Conservation (phyloP, 2,797 vertebrate species). For the Morelia viridis region DNA sequence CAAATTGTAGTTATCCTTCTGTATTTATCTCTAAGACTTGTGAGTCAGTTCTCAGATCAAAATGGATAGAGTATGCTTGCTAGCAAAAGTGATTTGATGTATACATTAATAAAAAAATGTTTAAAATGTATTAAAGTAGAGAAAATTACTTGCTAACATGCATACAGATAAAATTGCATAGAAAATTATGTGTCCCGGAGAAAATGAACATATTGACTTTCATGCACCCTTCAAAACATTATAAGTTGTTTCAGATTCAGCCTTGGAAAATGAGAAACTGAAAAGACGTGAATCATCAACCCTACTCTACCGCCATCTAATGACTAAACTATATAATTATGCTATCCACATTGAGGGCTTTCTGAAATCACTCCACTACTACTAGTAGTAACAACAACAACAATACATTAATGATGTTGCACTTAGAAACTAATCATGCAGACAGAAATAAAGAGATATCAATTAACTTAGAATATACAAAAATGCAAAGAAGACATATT, state of each 20-base stretch:
- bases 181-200: not conserved
- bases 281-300: not conserved
- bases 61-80: not conserved
- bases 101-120: not conserved
- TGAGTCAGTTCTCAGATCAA: not conserved
- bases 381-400: not conserved
- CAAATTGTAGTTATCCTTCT: not conserved
- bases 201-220: not conserved
- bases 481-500: not conserved
- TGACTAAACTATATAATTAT: not conserved
- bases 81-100: not conserved
- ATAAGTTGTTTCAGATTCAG: not conserved
- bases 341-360: not conserved
- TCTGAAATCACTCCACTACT: too few species aligned
- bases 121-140: not conserved
- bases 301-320: not conserved
- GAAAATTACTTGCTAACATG: not conserved
- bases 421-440: not conserved
- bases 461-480: not conserved
- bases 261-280: not conserved
- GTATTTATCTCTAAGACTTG: not conserved
- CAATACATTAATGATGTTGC: not conserved
- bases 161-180: not conserved
- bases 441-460: not conserved
- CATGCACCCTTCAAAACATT: not conserved